Evolutionary conservation across 92 coral and sea anemone species (phyloP), one percentile per base, ranked within the genome.

Genomic region (Epizoanthus fatuus): DNA sequence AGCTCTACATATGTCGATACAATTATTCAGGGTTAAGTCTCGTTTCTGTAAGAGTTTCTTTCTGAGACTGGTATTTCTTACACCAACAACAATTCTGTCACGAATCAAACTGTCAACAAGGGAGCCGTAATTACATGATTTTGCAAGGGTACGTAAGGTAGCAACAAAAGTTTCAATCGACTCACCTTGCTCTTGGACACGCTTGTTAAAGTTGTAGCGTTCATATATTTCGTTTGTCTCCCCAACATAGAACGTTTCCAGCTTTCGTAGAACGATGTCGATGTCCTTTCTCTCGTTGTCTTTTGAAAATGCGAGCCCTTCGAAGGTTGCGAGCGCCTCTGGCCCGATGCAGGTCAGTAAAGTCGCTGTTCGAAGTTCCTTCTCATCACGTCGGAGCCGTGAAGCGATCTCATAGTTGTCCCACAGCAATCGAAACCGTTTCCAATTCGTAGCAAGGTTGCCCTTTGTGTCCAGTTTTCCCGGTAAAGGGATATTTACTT

Each of bases 181-280:
- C 84, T 83, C 81, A n/a, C 74, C 81, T 49, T 55, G 60, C 69
- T 80, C 81, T 63, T 75, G 84, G 13, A 69, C 72, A 22, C 84
- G 75, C 75, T 52, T 49, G 78, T 81, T 68, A 13, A 81, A 74
- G 3, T 53, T 68, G 63, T 88, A 88, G 12, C 72, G 87, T 59
- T 88, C 84, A 56, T 74, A 89, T 3, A 86, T 89, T 59, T 84
- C 75, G 20, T 84, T 83, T 6, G 88, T 74, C 54, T 89, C 85
- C 60, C 76, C 89, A 32, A 78, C 77, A 70, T 85, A 89, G 39
- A 75, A 84, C 69, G 72, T 81, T 53, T 84, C 81, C 39, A 89
- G 56, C 75, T 84, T 84, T 69, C 42, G 81, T 42, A 80, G 87
- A 35, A 86, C 90, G 60, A 67, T 75, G 45, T 84, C 89, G 75